Base-by-base conservation (phyloP, 2,888 invertebrate genomes). In the Temnothorax rugatulus region DNA sequence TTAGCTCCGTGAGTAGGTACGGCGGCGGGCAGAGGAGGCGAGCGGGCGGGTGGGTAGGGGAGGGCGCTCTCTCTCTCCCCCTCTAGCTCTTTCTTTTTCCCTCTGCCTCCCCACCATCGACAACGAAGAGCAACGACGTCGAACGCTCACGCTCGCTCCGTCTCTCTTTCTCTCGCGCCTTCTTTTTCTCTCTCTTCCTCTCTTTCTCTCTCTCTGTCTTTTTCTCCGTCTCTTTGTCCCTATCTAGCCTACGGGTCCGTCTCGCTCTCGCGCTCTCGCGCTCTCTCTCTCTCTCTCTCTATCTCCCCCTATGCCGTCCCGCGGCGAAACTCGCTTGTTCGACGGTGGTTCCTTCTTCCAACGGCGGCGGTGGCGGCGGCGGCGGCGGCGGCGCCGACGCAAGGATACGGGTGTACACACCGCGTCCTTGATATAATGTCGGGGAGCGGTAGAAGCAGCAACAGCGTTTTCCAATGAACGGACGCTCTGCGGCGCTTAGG, bases 1-100 rank as follows among this genome's bases (percentile, higher is more conserved):
- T 94, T 94, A 94, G 94, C 92, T 93, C 90, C 93, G 93, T 91
- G 93, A 93, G 90, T 91, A 91, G 91, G 93, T 92, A 92, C 91
- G 92, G 88, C 87, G 87, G 89, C 84, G 84, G 87, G 86, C 83
- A 92, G 92, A 89, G 91, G 87, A 87, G 90, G 90, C 79, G 57
- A 57, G 92, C 91, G 92, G 86, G 84, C 89, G 88, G 87, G 84
- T 82, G 89, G 85, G 88, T 68, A 87, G 87, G 91, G 87, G 87
- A 90, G 91, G 88, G 79, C 84, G 85, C 89, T 88, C 89, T 89
- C 87, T 89, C 87, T 87, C 87, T 83, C 88, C 87, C 87, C 87
- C 87, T 91, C 89, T 85, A 85, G 88, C 91, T 92, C 92, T 92
- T 91, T 92, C 92, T 93, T 92, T 92, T 92, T 92, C 92, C 88